phyloP scores from a whole-genome alignment of 2,797 vertebrate species.

The Sebastes steindachneri region DNA sequence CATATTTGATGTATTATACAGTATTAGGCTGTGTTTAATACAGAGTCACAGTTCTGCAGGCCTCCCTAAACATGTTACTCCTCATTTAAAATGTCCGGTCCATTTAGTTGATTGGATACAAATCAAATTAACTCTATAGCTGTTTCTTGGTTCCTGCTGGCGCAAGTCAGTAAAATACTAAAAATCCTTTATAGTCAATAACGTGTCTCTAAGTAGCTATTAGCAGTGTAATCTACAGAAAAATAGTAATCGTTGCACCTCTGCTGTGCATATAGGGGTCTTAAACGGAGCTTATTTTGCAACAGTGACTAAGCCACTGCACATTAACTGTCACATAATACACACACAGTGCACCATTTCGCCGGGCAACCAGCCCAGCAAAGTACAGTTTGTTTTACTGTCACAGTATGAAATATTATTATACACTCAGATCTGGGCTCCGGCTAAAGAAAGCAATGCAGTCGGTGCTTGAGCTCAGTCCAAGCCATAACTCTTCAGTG shows the following conservation, averaged over 20 bases:
- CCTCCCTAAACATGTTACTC: not conserved
- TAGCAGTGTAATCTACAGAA: not conserved
- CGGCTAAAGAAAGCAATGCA: constrained; percentile 4
- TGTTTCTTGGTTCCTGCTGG: constrained; percentile 3
- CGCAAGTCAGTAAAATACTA: not conserved
- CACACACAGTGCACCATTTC: constrained; percentile 11
- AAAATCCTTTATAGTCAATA: not conserved
- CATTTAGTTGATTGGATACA: constrained; percentile 16
- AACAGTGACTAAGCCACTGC: not conserved
- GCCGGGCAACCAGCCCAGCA: constrained; percentile 4
- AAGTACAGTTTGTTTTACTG: constrained; percentile 49
- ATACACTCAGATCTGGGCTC: constrained; percentile 14
- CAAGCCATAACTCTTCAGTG: constrained; percentile 20
- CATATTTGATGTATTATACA: not conserved
- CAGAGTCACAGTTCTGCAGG: not conserved
- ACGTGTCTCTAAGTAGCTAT: not conserved
- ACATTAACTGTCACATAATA: constrained; percentile 17
- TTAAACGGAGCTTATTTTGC: constrained; percentile 17
- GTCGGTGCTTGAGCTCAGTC: constrained; percentile 3
- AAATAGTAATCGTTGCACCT: not conserved
- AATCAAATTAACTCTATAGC: constrained; percentile 17
- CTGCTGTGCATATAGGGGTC: not conserved
- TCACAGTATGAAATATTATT: constrained; percentile 44
- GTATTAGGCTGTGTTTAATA: not conserved
- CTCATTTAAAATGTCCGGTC: not conserved